These are phyloP conservation scores for Danio choprae DNA, from an alignment of 2,797 vertebrate genomes.

Conservation along the genomic window DNA sequence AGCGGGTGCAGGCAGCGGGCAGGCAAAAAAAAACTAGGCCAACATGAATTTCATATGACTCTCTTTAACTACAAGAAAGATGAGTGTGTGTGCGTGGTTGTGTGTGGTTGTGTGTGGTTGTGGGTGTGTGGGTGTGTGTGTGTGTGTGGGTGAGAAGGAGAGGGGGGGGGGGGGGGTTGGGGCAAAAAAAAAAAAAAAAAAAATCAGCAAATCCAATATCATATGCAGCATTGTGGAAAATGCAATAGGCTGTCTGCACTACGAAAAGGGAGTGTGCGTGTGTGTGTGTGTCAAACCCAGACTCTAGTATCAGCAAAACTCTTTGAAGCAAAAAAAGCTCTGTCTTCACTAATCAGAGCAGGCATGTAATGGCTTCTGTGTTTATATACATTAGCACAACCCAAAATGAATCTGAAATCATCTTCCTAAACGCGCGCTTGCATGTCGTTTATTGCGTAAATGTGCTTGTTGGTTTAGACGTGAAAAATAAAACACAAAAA, in stretches of 20 bases:
- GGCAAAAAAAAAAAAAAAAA: background rate
- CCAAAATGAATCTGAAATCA: background rate
- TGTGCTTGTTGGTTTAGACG: background rate
- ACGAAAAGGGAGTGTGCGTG: background rate
- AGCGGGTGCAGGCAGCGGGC: conserved; percentile 45
- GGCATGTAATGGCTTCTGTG: background rate
- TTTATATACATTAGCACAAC: background rate
- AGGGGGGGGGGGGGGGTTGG: conserved; percentile 3
- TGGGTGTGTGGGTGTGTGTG: conserved; percentile 55
- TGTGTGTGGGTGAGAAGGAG: conserved; percentile 27
- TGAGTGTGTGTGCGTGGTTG: too few relatives aligned
- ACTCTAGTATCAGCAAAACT: conserved; percentile 18
- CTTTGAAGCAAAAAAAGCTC: conserved; percentile 17
- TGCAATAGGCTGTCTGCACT: conserved; percentile 25
- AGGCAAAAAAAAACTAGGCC: conserved; percentile 75
- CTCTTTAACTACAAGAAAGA: conserved; percentile 75
- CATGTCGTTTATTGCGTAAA: background rate
- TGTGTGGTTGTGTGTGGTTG: conserved; percentile 23
- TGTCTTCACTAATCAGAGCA: background rate
- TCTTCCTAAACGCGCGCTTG: background rate
- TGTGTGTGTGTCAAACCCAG: conserved; percentile 4
- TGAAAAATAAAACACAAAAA: background rate
- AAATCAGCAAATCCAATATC: conserved; percentile 26
- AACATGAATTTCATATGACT: conserved; percentile 83
- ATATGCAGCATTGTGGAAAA: conserved; percentile 31